These are phyloP conservation scores for Penaeus chinensis DNA, from an alignment of 1,140 invertebrate genomes.

Conservation along the genomic window DNA sequence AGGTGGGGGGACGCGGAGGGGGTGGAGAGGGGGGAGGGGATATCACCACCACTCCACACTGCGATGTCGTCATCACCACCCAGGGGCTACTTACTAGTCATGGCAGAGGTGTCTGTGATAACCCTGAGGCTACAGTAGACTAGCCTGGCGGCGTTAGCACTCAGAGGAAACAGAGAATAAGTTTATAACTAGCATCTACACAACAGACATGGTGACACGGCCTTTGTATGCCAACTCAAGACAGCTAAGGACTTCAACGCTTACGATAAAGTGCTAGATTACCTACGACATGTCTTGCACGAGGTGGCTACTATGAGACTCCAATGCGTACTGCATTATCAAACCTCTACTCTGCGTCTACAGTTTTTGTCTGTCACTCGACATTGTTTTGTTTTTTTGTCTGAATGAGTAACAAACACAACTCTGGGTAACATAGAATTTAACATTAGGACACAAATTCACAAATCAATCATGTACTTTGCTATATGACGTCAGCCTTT, in stretches of 20 bases:
- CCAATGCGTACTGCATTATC: background rate
- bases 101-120: background rate
- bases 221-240: too few relatives aligned
- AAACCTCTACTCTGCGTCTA: background rate
- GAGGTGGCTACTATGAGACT: slow-evolving; percentile 32
- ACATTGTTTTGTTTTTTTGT: too few relatives aligned
- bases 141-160: slow-evolving; percentile 14
- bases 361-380: too few relatives aligned
- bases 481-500: too few relatives aligned
- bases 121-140: slow-evolving; percentile 18
- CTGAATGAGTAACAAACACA: too few relatives aligned
- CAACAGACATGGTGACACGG: too few relatives aligned
- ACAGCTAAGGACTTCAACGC: too few relatives aligned
- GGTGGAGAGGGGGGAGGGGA: background rate
- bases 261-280: background rate
- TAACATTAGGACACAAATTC: too few relatives aligned
- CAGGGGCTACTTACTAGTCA: slow-evolving; percentile 23
- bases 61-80: slow-evolving; percentile 10
- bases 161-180: slow-evolving; percentile 13
- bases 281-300: slow-evolving; percentile 1
- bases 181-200: background rate
- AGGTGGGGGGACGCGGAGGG: background rate
- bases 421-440: too few relatives aligned
- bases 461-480: too few relatives aligned
- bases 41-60: slow-evolving; percentile 15